Conservation (phyloP, 2,113 vertebrate species). For the Bufo gargarizans region DNA sequence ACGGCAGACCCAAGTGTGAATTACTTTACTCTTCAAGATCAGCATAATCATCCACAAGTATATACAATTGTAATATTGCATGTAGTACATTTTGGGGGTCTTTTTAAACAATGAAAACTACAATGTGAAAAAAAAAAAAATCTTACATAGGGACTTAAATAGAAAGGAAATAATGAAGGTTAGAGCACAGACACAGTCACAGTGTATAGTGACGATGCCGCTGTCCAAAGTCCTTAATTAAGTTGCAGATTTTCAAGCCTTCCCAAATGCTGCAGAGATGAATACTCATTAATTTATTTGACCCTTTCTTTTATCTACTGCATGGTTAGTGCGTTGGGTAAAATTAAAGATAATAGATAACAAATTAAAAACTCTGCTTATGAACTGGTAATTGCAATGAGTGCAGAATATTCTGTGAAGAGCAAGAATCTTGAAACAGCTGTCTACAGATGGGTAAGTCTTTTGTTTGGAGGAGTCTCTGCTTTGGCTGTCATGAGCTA, state of each 20-base stretch:
- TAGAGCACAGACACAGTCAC: not conserved
- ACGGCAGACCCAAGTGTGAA: too few relatives aligned
- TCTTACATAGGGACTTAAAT: not conserved
- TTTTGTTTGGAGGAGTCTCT: not conserved
- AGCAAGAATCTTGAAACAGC: too few relatives aligned
- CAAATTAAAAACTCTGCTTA: not conserved
- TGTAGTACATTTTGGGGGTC: too few relatives aligned
- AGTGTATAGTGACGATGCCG: not conserved
- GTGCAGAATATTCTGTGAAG: not conserved
- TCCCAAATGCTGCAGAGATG: not conserved
- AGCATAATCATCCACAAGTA: too few relatives aligned
- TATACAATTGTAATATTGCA: too few relatives aligned
- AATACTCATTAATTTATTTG: not conserved
- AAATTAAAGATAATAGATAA: not conserved
- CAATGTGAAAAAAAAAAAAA: not conserved
- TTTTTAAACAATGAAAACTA: not conserved
- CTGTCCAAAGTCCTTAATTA: not conserved
- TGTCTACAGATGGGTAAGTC: not conserved
- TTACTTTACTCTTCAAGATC: too few relatives aligned
- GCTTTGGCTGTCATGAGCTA: not conserved
- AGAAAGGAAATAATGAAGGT: not conserved
- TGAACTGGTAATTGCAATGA: not conserved
- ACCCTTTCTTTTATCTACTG: not conserved
- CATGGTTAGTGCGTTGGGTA: not conserved
- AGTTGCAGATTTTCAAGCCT: not conserved